phyloP scores from a whole-genome alignment of 2,797 vertebrate genomes.

The Anguilla obscura region DNA sequence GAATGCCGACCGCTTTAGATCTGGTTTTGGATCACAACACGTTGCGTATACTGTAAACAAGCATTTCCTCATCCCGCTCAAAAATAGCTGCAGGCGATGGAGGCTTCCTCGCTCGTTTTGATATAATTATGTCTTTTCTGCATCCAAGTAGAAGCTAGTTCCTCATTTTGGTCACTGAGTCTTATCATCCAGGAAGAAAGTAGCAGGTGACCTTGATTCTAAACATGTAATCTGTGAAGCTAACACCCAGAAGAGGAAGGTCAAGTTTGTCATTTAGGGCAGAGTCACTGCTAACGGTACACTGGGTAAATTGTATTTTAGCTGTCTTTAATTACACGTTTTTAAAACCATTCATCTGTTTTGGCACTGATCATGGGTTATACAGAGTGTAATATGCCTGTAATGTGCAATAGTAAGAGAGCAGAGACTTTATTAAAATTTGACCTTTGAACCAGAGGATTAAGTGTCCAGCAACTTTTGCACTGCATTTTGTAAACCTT shows the following conservation, averaged over 20 bases:
- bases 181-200: background rate
- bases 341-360: background rate
- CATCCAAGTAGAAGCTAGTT: too few species aligned
- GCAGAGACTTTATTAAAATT: background rate
- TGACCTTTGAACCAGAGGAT: background rate
- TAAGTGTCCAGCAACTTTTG: background rate
- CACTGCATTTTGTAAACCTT: background rate
- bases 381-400: too few species aligned
- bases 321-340: background rate
- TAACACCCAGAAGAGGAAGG: too few species aligned
- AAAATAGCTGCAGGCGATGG: too few species aligned
- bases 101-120: too few species aligned
- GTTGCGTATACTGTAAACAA: too few species aligned
- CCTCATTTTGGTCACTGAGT: too few species aligned
- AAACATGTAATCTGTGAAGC: background rate
- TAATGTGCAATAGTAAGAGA: background rate
- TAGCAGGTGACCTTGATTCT: background rate
- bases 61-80: too few species aligned
- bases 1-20: too few species aligned
- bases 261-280: too few species aligned
- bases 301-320: background rate
- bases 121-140: too few species aligned
- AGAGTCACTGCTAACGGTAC: background rate
- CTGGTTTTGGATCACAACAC: background rate
- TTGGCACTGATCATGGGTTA: background rate